Base-by-base conservation (phyloP, 2,797 vertebrate species). In the Pseudochirops cupreus region DNA sequence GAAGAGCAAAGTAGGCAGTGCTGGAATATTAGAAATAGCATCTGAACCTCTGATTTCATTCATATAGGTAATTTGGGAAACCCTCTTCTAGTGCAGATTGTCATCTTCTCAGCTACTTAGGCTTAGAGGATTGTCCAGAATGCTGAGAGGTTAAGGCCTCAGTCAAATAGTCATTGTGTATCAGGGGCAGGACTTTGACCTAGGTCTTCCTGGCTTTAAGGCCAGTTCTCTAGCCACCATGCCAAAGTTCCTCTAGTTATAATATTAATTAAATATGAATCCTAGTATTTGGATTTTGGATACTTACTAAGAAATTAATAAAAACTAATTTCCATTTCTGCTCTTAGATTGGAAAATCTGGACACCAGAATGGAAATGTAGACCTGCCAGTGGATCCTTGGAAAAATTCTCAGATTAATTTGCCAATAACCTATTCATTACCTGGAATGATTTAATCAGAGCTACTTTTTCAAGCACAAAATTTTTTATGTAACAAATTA, bases 361-460 rank as follows among this genome's bases (percentile, higher is more conserved):
- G 90, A 91, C 16, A 33, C 82, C 90, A 97, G 94, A 87, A 93
- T 97, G 91, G 96, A 50, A 95, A 82, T 92, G 56, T 92, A 96
- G 59, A 94, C 94, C 93, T 95, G 91, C 92, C 93, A 93, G 90
- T 96, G 31, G 57, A 94, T 53, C 50, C 94, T 94, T 95, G 93
- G 94, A 96, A 96, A 94, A 94, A 92, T 28, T 90, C 91, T 92
- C 95, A 95, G 91, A 95, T 94, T 96, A 92, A 96, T 94, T 96
- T 94, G 92, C 53, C 95, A 87, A 94, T 93, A 94, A 87, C 90
- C 90, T 87, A 97, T 46, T 94, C 90, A 94, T 95, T 95, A 96
- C 96, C 96, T 90, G 95, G 95, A 96, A 95, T 94, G 96, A 98
- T 92, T 93, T 97, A 93, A 96, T 62, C 74, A 96, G 92, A 91